Conservation (phyloP, 2,797 vertebrate species). For the Parambassis ranga region DNA sequence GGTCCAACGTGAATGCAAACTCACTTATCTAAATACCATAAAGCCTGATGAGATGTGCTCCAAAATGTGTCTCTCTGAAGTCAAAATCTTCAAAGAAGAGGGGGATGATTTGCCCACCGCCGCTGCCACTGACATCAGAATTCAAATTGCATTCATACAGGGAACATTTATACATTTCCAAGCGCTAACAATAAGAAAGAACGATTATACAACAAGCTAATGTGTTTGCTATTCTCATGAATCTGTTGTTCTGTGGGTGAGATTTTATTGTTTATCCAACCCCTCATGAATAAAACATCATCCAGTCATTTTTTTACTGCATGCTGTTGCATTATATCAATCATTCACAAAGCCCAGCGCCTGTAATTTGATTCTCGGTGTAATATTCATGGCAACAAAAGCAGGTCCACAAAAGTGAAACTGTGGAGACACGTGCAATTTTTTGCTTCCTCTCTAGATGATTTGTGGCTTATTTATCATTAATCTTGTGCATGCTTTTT, state of each 20-base stretch:
- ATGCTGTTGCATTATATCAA: slow-evolving; percentile 69
- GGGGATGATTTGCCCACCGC: background rate
- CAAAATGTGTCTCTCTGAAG: slow-evolving; percentile 33
- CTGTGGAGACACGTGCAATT: slow-evolving; percentile 23
- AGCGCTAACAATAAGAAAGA: slow-evolving; percentile 38
- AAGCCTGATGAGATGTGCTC: slow-evolving; percentile 51
- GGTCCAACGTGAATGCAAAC: slow-evolving; percentile 47
- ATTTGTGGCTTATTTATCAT: slow-evolving; percentile 55
- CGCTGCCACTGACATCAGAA: slow-evolving; percentile 31
- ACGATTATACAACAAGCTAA: slow-evolving; percentile 41
- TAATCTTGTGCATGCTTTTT: slow-evolving; percentile 24
- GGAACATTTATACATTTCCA: slow-evolving; percentile 25
- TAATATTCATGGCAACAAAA: slow-evolving; percentile 65
- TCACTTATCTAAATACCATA: slow-evolving; percentile 56
- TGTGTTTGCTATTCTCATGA: slow-evolving; percentile 35
- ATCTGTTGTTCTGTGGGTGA: slow-evolving; percentile 36
- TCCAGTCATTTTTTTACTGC: slow-evolving; percentile 47
- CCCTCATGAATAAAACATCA: slow-evolving; percentile 75
- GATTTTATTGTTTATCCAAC: slow-evolving; percentile 68
- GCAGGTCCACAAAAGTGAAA: slow-evolving; percentile 47
- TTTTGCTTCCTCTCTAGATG: slow-evolving; percentile 44
- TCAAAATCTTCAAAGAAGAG: slow-evolving; percentile 31
- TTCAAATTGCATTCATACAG: slow-evolving; percentile 25
- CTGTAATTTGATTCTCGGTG: slow-evolving; percentile 59
- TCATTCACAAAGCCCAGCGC: slow-evolving; percentile 60